Conservation (phyloP, 1,140 invertebrate species). For the Steinernema khuongi region DNA sequence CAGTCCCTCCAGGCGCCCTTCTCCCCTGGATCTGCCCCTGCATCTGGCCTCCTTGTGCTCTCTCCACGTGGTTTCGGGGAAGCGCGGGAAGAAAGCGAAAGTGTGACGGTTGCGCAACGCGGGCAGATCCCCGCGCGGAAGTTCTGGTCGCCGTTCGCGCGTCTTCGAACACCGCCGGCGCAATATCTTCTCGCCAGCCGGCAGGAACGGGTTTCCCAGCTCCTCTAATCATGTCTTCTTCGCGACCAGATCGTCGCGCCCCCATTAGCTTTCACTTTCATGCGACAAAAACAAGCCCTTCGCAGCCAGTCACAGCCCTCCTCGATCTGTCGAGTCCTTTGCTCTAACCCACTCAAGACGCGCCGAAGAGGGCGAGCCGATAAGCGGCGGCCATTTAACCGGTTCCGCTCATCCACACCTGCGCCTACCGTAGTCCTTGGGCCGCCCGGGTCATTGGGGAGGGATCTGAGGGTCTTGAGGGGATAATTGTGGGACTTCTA, state of each 20-base stretch:
- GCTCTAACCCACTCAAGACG: constrained; percentile 14
- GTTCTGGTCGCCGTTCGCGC: not conserved
- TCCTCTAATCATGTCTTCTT: constrained; percentile 13
- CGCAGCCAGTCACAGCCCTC: constrained; percentile 11
- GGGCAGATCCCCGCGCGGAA: not conserved
- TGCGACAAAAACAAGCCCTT: constrained; percentile 8
- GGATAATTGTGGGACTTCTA: no score
- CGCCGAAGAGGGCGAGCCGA: constrained; percentile 11
- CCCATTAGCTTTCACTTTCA: constrained; percentile 16
- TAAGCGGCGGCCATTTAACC: constrained; percentile 7
- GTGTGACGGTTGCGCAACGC: constrained; percentile 16
- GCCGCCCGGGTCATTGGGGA: not conserved
- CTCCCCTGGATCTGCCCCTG: no score
- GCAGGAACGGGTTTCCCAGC: constrained; percentile 5
- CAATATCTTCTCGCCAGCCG: not conserved
- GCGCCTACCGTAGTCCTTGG: not conserved
- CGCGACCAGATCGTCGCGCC: not conserved
- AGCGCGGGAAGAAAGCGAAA: constrained; percentile 7
- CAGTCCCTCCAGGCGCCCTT: no score
- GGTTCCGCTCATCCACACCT: not conserved
- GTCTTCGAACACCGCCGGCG: constrained; percentile 3
- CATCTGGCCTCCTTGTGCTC: no score
- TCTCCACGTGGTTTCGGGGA: no score
- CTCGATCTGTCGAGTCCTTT: constrained; percentile 11
- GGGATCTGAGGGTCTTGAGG: no score